These are phyloP conservation scores for Vollenhovia emeryi DNA, from an alignment of 1,140 invertebrate species.

Conservation along the genomic window DNA sequence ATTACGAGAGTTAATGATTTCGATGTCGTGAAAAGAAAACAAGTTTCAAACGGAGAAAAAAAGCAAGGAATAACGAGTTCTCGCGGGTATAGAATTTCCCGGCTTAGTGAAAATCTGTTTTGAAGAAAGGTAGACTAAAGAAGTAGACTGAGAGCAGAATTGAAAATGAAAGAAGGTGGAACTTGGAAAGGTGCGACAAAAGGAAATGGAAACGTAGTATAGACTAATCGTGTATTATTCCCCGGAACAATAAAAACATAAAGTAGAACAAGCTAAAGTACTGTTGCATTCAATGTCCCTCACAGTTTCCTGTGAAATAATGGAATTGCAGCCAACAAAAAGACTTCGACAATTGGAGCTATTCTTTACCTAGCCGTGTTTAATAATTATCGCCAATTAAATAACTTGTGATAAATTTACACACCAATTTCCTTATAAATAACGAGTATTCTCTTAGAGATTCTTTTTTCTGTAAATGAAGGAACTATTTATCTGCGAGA, in stretches of 20 bases:
- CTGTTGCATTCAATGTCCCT: not conserved
- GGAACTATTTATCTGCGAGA: not conserved
- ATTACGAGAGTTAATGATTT: constrained; percentile 59
- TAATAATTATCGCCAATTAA: not conserved
- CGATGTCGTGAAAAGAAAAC: constrained; percentile 26
- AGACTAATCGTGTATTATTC: constrained; percentile 45
- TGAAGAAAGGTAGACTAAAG: constrained; percentile 10
- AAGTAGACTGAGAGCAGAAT: constrained; percentile 21
- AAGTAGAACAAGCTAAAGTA: not conserved
- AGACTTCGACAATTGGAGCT: not conserved
- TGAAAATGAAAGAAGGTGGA: constrained; percentile 17
- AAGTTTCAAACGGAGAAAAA: constrained; percentile 34
- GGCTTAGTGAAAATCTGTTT: constrained; percentile 42
- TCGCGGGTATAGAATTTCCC: not conserved
- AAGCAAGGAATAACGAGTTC: constrained; percentile 41
- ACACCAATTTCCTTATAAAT: not conserved
- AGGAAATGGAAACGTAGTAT: constrained; percentile 14
- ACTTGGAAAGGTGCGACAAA: constrained; percentile 16
- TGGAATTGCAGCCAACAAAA: not conserved
- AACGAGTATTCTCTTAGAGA: not conserved
- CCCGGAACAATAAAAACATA: not conserved
- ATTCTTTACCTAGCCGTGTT: not conserved
- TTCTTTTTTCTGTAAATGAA: not conserved
- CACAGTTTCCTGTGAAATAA: constrained; percentile 4
- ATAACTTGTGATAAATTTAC: not conserved